Evolutionary conservation across 1,140 invertebrate species (phyloP).

Genomic region (Neodiprion fabricii): DNA sequence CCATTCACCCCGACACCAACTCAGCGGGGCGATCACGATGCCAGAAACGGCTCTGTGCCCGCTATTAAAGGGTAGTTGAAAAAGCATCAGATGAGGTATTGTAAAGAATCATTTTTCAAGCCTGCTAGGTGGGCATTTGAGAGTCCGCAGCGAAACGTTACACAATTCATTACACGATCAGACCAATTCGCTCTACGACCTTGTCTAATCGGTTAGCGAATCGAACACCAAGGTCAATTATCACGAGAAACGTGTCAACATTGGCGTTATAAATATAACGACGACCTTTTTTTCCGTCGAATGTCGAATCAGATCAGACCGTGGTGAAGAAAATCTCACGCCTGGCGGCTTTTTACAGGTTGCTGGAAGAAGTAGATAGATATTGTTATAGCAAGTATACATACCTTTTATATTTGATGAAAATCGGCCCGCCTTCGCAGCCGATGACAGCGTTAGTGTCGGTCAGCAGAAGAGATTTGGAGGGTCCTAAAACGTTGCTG

Average conservation of each 20-base stretch:
- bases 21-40: constrained; percentile 65
- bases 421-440: constrained; percentile 68
- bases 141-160: constrained; percentile 1
- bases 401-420: constrained; percentile 44
- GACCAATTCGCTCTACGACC: neutral
- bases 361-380: constrained; percentile 8
- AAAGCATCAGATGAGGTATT: constrained; percentile 17
- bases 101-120: constrained; percentile 18
- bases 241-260: too few relatives aligned
- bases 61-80: constrained; percentile 24
- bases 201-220: neutral
- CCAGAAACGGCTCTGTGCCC: constrained; percentile 48
- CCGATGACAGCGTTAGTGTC: constrained; percentile 66
- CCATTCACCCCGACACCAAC: constrained; percentile 69
- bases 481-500: constrained; percentile 63
- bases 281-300: neutral
- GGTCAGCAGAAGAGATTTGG: constrained; percentile 63
- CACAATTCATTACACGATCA: neutral
- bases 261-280: neutral
- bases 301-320: neutral
- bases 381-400: neutral
- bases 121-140: neutral
- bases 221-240: neutral
- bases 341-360: constrained; percentile 12
- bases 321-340: neutral